phyloP scores from a whole-genome alignment of 1,140 invertebrate genomes.

The Eueides isabella region DNA sequence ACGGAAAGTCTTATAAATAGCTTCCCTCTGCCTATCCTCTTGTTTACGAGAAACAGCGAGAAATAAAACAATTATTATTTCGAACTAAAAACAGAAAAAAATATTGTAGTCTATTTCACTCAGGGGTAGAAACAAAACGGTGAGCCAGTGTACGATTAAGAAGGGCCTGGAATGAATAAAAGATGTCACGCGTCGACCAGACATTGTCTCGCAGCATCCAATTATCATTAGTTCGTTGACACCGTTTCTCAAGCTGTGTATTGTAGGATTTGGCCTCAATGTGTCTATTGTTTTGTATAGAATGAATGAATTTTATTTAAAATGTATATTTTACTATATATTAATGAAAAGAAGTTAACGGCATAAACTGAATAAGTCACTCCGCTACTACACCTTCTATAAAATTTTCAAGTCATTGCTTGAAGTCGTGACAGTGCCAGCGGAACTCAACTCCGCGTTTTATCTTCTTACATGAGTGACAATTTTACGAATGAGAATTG shows the following conservation, averaged over 20 bases:
- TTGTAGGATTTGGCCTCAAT: slow-evolving; percentile 19
- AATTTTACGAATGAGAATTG: too few relatives aligned
- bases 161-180: slow-evolving; percentile 35
- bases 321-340: not conserved
- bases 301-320: not conserved
- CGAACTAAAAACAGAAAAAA: not conserved
- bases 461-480: too few relatives aligned
- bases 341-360: not conserved
- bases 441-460: too few relatives aligned
- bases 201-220: slow-evolving; percentile 19
- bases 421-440: too few relatives aligned
- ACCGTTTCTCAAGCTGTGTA: slow-evolving; percentile 20
- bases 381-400: too few relatives aligned
- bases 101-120: not conserved
- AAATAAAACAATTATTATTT: not conserved
- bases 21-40: too few relatives aligned
- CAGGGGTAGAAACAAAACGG: not conserved
- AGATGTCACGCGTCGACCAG: slow-evolving; percentile 36
- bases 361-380: too few relatives aligned
- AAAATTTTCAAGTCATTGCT: too few relatives aligned
- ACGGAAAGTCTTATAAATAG: too few relatives aligned
- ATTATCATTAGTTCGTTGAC: slow-evolving; percentile 33
- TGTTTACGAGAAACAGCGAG: too few relatives aligned
- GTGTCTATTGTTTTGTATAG: not conserved
- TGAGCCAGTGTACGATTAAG: slow-evolving; percentile 8